A percentile compares a stretch with the other conserved stretches of the same genome.
phyloP scores from a whole-genome alignment of 2,797 vertebrate species.

The Helicolenus hilgendorfi region DNA sequence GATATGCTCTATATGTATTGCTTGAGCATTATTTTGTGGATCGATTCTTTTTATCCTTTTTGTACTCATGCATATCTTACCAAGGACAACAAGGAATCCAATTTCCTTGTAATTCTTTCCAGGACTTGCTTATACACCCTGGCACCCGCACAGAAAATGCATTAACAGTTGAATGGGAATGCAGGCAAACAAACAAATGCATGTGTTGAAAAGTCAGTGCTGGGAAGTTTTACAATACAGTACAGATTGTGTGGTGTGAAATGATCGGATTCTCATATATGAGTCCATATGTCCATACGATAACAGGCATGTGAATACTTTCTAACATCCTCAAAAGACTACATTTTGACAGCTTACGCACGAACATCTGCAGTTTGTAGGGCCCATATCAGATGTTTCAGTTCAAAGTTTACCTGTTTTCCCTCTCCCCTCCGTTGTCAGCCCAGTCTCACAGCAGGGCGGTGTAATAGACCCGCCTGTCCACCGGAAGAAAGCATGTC shows the following conservation, averaged over 20 bases:
- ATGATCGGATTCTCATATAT: background rate
- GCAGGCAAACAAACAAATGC: slow-evolving; percentile 7
- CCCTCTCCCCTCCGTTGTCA: background rate
- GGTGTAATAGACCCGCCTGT: too few relatives aligned
- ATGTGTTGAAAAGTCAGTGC: background rate
- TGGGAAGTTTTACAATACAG: background rate
- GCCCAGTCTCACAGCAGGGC: too few relatives aligned
- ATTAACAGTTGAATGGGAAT: slow-evolving; percentile 3
- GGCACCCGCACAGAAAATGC: background rate
- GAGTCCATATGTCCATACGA: background rate
- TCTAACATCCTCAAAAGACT: background rate
- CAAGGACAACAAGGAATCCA: slow-evolving; percentile 50
- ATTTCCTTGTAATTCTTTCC: slow-evolving; percentile 51
- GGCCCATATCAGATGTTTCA: background rate
- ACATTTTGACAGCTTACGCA: background rate
- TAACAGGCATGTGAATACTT: background rate
- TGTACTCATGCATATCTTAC: slow-evolving; percentile 59
- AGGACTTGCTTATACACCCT: background rate
- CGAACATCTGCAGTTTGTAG: background rate
- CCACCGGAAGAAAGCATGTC: too few relatives aligned
- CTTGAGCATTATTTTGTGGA: slow-evolving; percentile 54
- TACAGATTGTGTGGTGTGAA: background rate
- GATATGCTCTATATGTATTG: slow-evolving; percentile 54
- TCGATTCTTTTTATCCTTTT: slow-evolving; percentile 59
- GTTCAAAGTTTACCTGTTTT: background rate